Conservation (phyloP, 2,797 vertebrate genomes). For the Aeoliscus strigatus region DNA sequence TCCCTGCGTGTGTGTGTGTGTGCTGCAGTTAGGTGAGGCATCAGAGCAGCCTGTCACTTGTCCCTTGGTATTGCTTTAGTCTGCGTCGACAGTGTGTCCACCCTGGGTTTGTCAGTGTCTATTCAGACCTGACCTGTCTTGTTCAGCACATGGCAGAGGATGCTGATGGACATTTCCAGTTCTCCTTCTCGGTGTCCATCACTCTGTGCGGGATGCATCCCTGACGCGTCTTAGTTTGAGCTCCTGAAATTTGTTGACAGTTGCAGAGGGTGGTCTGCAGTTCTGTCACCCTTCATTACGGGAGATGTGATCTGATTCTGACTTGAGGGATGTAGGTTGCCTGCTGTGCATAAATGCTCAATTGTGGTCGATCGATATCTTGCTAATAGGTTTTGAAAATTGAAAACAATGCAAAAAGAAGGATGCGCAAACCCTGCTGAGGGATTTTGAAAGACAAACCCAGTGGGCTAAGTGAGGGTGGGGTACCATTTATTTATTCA, state of each 20-base stretch:
- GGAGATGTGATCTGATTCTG: slow-evolving; percentile 66
- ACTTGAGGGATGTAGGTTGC: slow-evolving; percentile 69
- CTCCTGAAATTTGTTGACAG: slow-evolving; percentile 79
- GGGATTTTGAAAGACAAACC: slow-evolving; percentile 61
- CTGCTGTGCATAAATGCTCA: slow-evolving; percentile 76
- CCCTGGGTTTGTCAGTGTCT: slow-evolving; percentile 78
- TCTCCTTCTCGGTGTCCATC: slow-evolving; percentile 75
- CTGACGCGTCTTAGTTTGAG: slow-evolving; percentile 68
- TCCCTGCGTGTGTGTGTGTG: slow-evolving; percentile 5
- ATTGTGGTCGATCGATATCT: slow-evolving; percentile 73
- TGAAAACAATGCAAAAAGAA: slow-evolving; percentile 72
- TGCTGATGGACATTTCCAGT: slow-evolving; percentile 78
- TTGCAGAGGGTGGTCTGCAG: slow-evolving; percentile 79
- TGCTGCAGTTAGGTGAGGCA: slow-evolving; percentile 66
- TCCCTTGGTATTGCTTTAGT: slow-evolving; percentile 66
- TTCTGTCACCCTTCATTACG: slow-evolving; percentile 74
- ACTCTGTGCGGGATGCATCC: slow-evolving; percentile 56
- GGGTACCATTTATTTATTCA: slow-evolving; percentile 58
- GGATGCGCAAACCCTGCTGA: slow-evolving; percentile 54
- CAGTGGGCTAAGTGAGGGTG: slow-evolving; percentile 64
- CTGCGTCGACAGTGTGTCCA: slow-evolving; percentile 74
- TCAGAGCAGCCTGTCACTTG: slow-evolving; percentile 73
- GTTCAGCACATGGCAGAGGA: slow-evolving; percentile 65
- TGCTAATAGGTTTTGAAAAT: slow-evolving; percentile 75
- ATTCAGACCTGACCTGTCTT: slow-evolving; percentile 75